Evolutionary conservation across 2,888 invertebrate genomes (phyloP).

Genomic region (Cyaniris semiargus): DNA sequence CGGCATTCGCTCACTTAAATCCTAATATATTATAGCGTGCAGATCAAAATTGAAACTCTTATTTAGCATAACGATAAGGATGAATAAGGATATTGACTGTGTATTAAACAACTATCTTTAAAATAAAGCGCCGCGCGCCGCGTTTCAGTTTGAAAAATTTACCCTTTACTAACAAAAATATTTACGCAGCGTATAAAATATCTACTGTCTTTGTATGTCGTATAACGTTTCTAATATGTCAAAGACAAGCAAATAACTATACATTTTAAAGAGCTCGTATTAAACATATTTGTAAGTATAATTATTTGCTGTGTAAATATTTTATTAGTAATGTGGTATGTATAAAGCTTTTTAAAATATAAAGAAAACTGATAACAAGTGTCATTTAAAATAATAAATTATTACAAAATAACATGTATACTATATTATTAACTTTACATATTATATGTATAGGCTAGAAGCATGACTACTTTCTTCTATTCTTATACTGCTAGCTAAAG

Average conservation of each 20-base stretch:
- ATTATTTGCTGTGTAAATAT: background rate
- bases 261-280: background rate
- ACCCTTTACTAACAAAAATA: too few relatives aligned
- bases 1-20: too few relatives aligned
- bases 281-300: background rate
- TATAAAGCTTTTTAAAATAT: background rate
- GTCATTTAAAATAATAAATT: background rate
- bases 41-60: background rate
- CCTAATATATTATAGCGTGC: too few relatives aligned
- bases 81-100: background rate
- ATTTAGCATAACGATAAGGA: background rate
- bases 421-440: background rate
- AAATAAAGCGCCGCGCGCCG: too few relatives aligned
- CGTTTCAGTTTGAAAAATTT: too few relatives aligned
- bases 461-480: constrained; percentile 2
- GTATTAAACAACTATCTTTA: too few relatives aligned
- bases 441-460: background rate
- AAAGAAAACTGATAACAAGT: background rate
- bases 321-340: background rate
- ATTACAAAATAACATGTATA: background rate
- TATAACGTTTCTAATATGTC: background rate
- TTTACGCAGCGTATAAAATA: too few relatives aligned
- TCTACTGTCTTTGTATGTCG: background rate
- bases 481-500: background rate
- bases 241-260: too few relatives aligned